These are phyloP conservation scores for Eulemur mongoz DNA, from an alignment of 2,797 vertebrate genomes.

Conservation along the genomic window DNA sequence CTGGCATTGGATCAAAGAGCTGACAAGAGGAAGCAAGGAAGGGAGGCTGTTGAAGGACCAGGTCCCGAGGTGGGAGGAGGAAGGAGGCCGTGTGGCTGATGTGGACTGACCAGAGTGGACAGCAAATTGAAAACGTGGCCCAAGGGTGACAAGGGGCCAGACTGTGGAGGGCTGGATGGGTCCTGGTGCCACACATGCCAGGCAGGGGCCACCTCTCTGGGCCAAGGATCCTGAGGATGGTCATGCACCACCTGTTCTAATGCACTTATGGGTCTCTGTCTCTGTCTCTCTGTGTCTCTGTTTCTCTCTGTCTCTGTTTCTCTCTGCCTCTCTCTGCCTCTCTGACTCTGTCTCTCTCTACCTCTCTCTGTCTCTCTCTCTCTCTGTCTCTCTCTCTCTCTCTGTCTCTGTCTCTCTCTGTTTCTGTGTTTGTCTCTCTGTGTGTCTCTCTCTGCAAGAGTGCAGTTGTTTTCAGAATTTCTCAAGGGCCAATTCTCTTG, in stretches of 20 bases:
- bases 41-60: not conserved
- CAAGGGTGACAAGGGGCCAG: not conserved
- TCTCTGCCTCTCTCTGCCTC: too few relatives aligned
- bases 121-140: not conserved
- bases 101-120: not conserved
- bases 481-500: not conserved
- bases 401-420: not conserved
- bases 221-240: not conserved
- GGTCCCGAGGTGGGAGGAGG: not conserved
- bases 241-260: not conserved
- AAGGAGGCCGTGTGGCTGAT: not conserved
- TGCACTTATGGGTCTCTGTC: not conserved
- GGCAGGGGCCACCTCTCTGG: too few relatives aligned
- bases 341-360: rapidly evolving
- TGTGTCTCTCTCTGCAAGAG: not conserved
- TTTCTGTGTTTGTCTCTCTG: not conserved
- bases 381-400: rapidly evolving
- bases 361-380: too few relatives aligned
- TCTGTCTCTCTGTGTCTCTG: not conserved
- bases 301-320: not conserved
- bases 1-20: not conserved
- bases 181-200: rapidly evolving
- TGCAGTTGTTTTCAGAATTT: not conserved
- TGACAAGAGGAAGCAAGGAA: not conserved
- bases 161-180: not conserved